Evolutionary conservation across 2,797 vertebrate species (phyloP).

Genomic region (Danio kyathit): DNA sequence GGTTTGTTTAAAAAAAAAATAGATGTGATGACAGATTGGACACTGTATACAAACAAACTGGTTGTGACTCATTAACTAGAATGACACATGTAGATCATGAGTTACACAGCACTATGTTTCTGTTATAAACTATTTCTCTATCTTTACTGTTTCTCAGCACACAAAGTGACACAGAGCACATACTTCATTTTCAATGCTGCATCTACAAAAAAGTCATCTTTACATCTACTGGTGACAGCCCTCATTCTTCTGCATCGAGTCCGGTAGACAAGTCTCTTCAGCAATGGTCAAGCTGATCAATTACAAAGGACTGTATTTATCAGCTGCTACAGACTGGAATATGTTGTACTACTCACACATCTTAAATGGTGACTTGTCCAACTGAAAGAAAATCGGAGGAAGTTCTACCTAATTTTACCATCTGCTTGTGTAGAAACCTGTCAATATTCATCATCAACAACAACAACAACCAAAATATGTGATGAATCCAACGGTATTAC

Average conservation of each 20-base stretch:
- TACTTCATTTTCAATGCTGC: conserved; percentile 66
- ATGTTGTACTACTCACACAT: too few species aligned
- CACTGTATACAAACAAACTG: neutral
- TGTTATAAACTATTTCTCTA: neutral
- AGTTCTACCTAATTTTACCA: neutral
- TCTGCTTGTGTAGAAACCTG: neutral
- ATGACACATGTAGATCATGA: neutral
- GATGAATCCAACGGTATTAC: too few species aligned
- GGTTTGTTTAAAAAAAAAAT: neutral
- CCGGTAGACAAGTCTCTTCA: neutral
- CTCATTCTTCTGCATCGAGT: conserved; percentile 41
- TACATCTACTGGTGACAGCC: conserved; percentile 4
- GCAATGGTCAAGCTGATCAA: too few species aligned
- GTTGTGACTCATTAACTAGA: neutral
- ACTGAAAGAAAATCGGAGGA: neutral
- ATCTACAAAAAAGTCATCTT: conserved; percentile 40
- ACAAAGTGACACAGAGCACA: conserved; percentile 46
- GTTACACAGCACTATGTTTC: neutral
- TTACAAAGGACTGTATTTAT: too few species aligned
- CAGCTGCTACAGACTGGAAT: too few species aligned
- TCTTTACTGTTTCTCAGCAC: conserved; percentile 60
- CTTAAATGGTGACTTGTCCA: neutral
- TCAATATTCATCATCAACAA: too few species aligned
- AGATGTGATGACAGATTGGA: neutral
- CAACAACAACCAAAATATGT: too few species aligned